Base-by-base conservation (phyloP, 2,113 vertebrate species). In the Pipra filicauda region DNA sequence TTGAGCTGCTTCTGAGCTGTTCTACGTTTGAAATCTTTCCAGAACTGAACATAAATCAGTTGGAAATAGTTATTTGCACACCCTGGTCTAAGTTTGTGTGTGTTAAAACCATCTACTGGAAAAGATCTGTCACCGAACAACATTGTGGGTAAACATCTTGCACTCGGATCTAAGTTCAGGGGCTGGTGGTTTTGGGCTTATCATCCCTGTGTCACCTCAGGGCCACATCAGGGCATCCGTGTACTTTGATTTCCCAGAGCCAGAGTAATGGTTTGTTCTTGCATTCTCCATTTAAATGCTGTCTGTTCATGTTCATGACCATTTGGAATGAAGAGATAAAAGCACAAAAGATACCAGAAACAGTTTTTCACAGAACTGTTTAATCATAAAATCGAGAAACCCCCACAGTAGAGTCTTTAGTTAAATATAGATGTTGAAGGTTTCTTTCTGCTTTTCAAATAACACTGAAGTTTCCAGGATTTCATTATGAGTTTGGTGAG, bases 381-480 rank as follows among this genome's bases (percentile, higher is more conserved):
- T 93, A 81, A 96, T 96, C 88, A 76, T 44, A 92, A 95, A 80
- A 94, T 93, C 31, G 5, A 89, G 76, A 92, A 93, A 88, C 37
- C 46, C 37, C 46, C 70, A 76, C 73, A 81, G 48, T 44, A 76
- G 71, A 75, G 65, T 66, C 39, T 96, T 95, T 64, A 86, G 94
- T 92, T 80, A 95, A 96, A 95, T 96, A 85, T 91, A 93, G 61
- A 95, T 95, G 88, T 91, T 14, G 70, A 81, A 94, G 35, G 80
- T 78, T 94, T 94, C 61, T 91, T 84, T 92, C 84, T 91, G 86
- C 78, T 87, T 94, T 93, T 95, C 70, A 92, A 71, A 71, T 95
- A 95, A 81, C 80, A 95, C 67, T 67, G 78, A 93, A 88, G 61
- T 89, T 86, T 86, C 80, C 70, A 82, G 51, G 85, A 95, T 94